Percentiles rank a stretch among this genome's conserved stretches.
Conservation (phyloP, 2,113 vertebrate species). For the Machaerirhynchus nigripectus region DNA sequence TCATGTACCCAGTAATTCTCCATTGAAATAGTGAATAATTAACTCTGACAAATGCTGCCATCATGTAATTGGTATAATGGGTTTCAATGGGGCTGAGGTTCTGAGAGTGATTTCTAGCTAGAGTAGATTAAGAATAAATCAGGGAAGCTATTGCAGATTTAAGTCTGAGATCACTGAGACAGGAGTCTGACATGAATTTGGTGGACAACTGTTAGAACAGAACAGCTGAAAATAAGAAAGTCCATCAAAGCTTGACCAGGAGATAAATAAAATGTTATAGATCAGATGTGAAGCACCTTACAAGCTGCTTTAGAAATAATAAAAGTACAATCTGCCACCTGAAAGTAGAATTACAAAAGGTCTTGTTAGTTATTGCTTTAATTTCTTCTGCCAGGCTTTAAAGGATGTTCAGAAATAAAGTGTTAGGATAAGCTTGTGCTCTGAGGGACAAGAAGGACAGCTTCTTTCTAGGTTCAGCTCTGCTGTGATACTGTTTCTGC, state of each 20-base stretch:
- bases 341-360: not conserved
- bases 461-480: not conserved
- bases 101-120: not conserved
- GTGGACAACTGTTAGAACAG: not conserved
- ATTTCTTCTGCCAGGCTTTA: not conserved
- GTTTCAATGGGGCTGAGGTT: not conserved
- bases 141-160: not conserved
- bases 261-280: not conserved
- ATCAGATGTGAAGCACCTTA: not conserved
- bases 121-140: not conserved
- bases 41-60: slow-evolving; percentile 25
- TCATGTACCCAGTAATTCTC: not conserved
- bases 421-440: not conserved
- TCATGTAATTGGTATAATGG: slow-evolving; percentile 6
- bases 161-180: not conserved
- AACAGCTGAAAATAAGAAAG: not conserved
- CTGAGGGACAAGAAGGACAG: not conserved
- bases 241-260: not conserved
- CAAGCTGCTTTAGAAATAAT: not conserved
- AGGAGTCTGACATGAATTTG: not conserved
- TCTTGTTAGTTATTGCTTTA: not conserved
- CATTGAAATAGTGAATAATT: not conserved
- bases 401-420: not conserved
- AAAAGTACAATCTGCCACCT: not conserved
- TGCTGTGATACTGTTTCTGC: not conserved